These are phyloP conservation scores for Indicator indicator DNA, from an alignment of 2,113 vertebrate genomes.

Conservation along the genomic window DNA sequence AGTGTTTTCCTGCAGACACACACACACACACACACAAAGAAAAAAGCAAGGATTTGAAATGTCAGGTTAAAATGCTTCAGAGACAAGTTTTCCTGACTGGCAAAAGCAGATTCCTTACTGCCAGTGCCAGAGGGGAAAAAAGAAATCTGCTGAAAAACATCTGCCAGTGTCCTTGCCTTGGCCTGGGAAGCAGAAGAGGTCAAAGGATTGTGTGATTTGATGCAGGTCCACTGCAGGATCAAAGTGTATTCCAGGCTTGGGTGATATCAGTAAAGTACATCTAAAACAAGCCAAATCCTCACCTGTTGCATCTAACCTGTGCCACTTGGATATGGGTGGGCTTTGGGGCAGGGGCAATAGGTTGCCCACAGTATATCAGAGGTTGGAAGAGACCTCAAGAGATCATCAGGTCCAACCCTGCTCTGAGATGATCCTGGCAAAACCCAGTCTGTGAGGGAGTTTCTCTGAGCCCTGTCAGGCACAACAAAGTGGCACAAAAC, in stretches of 20 bases:
- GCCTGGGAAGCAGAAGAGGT: not conserved
- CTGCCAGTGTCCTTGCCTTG: not conserved
- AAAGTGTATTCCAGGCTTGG: not conserved
- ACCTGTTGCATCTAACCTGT: not conserved
- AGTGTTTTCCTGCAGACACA: not conserved
- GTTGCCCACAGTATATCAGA: not conserved
- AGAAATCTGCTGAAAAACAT: not conserved
- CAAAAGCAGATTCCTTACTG: not conserved
- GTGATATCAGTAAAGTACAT: not conserved
- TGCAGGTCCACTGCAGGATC: not conserved
- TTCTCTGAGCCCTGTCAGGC: not conserved
- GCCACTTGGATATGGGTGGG: not conserved
- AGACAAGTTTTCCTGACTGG: not conserved
- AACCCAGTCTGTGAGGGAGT: not conserved
- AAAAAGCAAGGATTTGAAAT: not conserved
- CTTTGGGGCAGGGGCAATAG: not conserved
- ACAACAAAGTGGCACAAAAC: not conserved
- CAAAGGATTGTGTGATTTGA: not conserved
- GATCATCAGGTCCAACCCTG: too few species aligned
- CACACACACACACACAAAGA: not conserved
- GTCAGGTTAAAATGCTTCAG: not conserved
- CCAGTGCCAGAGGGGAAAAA: not conserved
- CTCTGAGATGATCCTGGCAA: too few species aligned
- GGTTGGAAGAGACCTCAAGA: too few species aligned
- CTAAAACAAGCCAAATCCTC: not conserved